Percentiles rank a stretch among this genome's conserved stretches.
These are phyloP conservation scores for Drosophila picticornis DNA, from an alignment of 2,888 invertebrate genomes.

Conservation along the genomic window DNA sequence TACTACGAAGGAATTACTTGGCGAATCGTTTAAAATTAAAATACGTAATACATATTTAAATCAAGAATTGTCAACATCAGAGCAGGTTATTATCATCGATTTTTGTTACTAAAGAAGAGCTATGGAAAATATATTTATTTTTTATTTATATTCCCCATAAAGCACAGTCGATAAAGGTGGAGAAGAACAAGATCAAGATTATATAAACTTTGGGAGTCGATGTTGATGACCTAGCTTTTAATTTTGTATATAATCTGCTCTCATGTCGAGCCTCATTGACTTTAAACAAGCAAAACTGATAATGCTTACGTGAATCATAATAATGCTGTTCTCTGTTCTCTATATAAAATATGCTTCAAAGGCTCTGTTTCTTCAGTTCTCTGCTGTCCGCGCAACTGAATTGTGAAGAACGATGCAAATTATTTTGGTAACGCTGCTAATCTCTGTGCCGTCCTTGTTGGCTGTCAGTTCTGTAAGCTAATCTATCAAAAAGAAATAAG, in stretches of 20 bases:
- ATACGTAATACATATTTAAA: too few species aligned
- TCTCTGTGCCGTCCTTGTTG: not conserved
- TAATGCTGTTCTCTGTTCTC: not conserved
- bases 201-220: too few species aligned
- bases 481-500: not conserved
- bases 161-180: too few species aligned
- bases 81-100: too few species aligned
- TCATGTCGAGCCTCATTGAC: not conserved
- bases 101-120: too few species aligned
- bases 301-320: not conserved
- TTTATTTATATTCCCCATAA: too few species aligned
- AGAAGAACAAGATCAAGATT: too few species aligned
- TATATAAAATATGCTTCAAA: not conserved
- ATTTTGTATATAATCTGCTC: not conserved
- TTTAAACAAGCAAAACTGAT: not conserved
- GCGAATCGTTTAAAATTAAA: too few species aligned
- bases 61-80: too few species aligned
- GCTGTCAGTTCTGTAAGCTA: not conserved
- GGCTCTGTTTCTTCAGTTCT: not conserved
- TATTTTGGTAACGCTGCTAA: not conserved
- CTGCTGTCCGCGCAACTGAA: fast-evolving
- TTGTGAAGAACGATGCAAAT: not conserved
- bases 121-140: too few species aligned
- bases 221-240: too few species aligned
- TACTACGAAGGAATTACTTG: too few species aligned